A percentile compares a stretch with the other conserved stretches of the same genome.
Conservation (phyloP, 2,113 vertebrate species). For the Sphyrna mokarran region DNA sequence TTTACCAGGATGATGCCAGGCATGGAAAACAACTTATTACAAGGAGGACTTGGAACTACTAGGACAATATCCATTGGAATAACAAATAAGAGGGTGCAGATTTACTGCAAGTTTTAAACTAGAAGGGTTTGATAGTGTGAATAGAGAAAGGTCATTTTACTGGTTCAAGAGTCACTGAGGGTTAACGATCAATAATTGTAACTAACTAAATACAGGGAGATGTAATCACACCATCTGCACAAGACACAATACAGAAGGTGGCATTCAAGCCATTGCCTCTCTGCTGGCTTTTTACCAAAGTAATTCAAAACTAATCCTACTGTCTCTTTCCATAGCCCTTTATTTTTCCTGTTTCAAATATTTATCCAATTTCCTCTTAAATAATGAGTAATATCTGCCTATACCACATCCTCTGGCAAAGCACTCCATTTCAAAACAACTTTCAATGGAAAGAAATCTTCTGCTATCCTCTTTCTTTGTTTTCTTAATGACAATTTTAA, state of each 20-base stretch:
- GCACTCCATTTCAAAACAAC: not conserved
- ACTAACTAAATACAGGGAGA: not conserved
- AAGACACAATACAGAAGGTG: not conserved
- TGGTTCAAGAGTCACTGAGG: not conserved
- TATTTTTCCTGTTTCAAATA: not conserved
- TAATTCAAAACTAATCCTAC: not conserved
- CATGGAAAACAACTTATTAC: not conserved
- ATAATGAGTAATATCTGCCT: not conserved
- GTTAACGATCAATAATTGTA: not conserved
- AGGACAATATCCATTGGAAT: not conserved
- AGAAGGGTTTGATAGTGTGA: not conserved
- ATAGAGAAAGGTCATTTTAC: not conserved
- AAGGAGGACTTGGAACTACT: not conserved
- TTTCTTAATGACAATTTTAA: not conserved
- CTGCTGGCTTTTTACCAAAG: not conserved
- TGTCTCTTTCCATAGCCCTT: not conserved
- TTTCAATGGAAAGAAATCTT: not conserved
- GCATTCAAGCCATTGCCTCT: not conserved
- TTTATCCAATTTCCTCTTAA: not conserved
- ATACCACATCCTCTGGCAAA: not conserved
- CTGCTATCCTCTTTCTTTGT: not conserved
- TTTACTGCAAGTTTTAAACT: not conserved
- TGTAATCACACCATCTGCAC: not conserved
- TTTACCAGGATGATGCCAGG: not conserved
- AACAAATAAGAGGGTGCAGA: not conserved